These are phyloP conservation scores for Drosophila quinaria DNA, from an alignment of 2,888 invertebrate species.

Conservation along the genomic window DNA sequence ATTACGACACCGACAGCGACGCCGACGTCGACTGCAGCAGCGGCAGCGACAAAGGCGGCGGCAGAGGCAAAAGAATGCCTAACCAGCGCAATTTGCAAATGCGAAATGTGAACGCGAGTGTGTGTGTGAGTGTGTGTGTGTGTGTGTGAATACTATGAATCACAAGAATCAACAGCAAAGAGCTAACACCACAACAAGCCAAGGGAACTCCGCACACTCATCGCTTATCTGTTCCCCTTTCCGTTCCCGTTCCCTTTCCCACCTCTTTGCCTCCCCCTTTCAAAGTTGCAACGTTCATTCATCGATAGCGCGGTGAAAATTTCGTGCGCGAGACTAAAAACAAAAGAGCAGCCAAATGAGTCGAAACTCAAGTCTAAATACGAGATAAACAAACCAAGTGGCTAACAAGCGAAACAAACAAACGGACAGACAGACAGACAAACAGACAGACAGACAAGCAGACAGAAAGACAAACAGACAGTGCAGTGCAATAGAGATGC, in stretches of 20 bases:
- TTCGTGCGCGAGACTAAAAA: conserved; percentile 68
- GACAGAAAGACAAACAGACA: background rate
- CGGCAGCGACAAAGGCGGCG: conserved; percentile 2
- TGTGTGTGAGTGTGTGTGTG: conserved; percentile 14
- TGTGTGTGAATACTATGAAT: conserved; percentile 54
- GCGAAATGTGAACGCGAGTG: conserved; percentile 37
- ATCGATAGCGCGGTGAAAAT: conserved; percentile 61
- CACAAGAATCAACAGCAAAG: conserved; percentile 46
- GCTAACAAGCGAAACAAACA: conserved; percentile 49
- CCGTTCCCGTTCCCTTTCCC: background rate
- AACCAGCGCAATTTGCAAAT: conserved; percentile 74
- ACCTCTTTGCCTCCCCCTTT: background rate
- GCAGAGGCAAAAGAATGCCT: conserved; percentile 60
- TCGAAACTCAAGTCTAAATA: conserved; percentile 33
- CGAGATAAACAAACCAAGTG: conserved; percentile 43
- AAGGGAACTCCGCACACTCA: conserved; percentile 77
- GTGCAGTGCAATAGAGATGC: conserved; percentile 27
- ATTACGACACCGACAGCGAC: conserved; percentile 47
- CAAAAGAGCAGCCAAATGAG: conserved; percentile 46
- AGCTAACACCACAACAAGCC: conserved; percentile 39
- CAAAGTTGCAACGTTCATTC: conserved; percentile 57
- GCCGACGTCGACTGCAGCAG: conserved; percentile 3
- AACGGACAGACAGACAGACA: conserved; percentile 5
- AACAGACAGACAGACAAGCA: background rate
- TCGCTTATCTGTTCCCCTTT: conserved; percentile 59